phyloP scores from a whole-genome alignment of 2,797 vertebrate species.

The Sternarchorhynchus goeldii region DNA sequence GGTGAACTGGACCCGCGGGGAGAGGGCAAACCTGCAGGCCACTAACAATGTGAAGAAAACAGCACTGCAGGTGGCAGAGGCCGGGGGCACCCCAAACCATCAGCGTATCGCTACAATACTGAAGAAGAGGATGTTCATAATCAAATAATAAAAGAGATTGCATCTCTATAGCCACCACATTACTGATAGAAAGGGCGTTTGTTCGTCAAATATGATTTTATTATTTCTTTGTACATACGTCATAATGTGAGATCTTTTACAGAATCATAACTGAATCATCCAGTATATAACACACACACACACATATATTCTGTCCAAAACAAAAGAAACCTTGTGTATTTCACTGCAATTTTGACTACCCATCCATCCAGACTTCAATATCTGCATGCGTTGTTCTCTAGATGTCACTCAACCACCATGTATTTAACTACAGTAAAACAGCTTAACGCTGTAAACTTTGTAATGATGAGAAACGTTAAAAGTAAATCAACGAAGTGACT shows the following conservation, averaged over 20 bases:
- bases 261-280: too few relatives aligned
- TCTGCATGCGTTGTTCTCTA: constrained; percentile 4
- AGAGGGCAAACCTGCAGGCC: constrained; percentile 71
- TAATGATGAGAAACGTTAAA: not conserved
- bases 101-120: constrained; percentile 69
- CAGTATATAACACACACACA: too few relatives aligned
- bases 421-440: not conserved
- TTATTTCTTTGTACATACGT: too few relatives aligned
- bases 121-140: constrained; percentile 81
- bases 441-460: too few relatives aligned
- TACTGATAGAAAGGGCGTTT: too few relatives aligned
- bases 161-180: not conserved
- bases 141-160: constrained; percentile 61
- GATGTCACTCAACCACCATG: constrained; percentile 37
- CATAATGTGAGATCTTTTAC: too few relatives aligned
- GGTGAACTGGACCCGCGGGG: constrained; percentile 61
- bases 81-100: constrained; percentile 64
- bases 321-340: too few relatives aligned
- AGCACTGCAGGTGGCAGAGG: constrained; percentile 74
- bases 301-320: too few relatives aligned
- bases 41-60: constrained; percentile 78
- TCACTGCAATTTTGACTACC: too few relatives aligned
- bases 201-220: too few relatives aligned
- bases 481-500: not conserved
- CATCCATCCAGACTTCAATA: not conserved